phyloP scores from a whole-genome alignment of 1,140 invertebrate species.

The Littorina saxatilis region DNA sequence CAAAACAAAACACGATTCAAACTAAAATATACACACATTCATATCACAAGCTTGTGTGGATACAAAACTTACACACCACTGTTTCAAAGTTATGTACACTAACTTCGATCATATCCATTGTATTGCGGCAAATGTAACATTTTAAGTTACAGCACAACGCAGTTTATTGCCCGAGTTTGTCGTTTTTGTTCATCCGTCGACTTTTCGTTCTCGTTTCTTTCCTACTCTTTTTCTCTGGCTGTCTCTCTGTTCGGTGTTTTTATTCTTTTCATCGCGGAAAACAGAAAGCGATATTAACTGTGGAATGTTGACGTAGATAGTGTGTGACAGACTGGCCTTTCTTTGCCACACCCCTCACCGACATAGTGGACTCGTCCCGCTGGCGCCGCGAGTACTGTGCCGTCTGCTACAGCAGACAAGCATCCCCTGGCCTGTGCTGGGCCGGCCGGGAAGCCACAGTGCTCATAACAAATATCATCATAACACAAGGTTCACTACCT shows the following conservation, averaged over 20 bases:
- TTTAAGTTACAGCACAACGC: no score
- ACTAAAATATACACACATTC: no score
- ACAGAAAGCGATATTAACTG: constrained; percentile 1
- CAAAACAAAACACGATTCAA: no score
- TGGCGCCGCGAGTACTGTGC: constrained; percentile 30
- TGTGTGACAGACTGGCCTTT: constrained; percentile 10
- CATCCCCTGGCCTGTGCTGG: not conserved
- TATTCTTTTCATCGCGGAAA: not conserved
- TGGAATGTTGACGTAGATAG: constrained; percentile 14
- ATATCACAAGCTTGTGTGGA: no score
- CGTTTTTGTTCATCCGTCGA: not conserved
- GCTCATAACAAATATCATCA: constrained; percentile 15
- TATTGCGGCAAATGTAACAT: no score
- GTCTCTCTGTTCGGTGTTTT: not conserved
- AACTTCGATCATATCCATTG: no score
- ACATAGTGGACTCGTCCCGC: constrained; percentile 19
- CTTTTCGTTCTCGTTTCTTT: not conserved
- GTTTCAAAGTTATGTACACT: no score
- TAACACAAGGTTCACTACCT: not conserved
- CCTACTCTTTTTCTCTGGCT: not conserved
- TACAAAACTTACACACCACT: no score
- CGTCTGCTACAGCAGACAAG: constrained; percentile 22
- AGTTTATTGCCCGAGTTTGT: no score
- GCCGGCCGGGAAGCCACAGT: not conserved
- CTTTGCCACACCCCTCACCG: constrained; percentile 22